Evolutionary conservation across 1,140 invertebrate genomes (phyloP), one percentile per base, ranked within the genome.

Genomic region (Marisa cornuarietis): DNA sequence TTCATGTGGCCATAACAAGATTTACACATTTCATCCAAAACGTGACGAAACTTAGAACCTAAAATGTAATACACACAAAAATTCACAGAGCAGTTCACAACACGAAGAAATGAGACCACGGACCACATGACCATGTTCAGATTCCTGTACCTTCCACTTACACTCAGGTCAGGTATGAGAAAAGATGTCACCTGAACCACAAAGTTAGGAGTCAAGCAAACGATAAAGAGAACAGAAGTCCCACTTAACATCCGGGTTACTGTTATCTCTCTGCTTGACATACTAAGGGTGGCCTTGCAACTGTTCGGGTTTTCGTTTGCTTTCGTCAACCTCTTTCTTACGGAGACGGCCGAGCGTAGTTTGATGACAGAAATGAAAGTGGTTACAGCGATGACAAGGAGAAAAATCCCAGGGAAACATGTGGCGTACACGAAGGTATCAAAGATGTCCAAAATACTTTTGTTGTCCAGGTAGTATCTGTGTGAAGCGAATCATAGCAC

Each of bases 11-110:
- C 22, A 22, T 1, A 13, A 71, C 71, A 24, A 6, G 51, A 73
- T 54, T 9, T 14, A n/a, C 18, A 26, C 9, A 61, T 49, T 20
- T 0, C 2, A 9, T 49, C 13, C 65, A 78, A 18, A 0, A 63
- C 68, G 9, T 68, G 20, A 1, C 76, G 26, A 31, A 68, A 78
- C 20, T 63, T 63, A 0, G 76, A 78, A 6, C 76, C 65, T 52
- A 78, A 66, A 1, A 16, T 18, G 8, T 66, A 69, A 52, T 78
- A 78, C 11, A 78, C 51, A 63, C 65, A 66, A 63, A 78, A 42
- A 49, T 68, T 78, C 63, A 78, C 62, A 22, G 76, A 66, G 63
- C 62, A 63, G 76, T 78, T 78, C 62, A 78, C n/a, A 31, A 26
- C 65, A 13, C 49, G 24, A 26, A 78, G 54, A 0, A 78, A 11